A percentile compares a stretch with the other conserved stretches of the same genome.
Conservation (phyloP, 2,888 invertebrate genomes). For the Xanthostigma xanthostigma region DNA sequence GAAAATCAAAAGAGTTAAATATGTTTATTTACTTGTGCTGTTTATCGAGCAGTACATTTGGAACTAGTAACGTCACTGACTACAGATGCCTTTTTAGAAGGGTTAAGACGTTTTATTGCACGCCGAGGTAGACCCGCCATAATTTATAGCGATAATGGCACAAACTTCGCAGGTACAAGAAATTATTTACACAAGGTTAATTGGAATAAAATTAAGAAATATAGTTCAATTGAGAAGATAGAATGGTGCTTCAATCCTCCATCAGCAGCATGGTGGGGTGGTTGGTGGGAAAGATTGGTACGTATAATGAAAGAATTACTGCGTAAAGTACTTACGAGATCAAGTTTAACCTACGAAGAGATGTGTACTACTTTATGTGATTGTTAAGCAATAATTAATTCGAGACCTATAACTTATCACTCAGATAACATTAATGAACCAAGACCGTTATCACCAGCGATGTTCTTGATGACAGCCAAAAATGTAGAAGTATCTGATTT, state of each 20-base stretch:
- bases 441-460: conserved; percentile 14
- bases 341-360: conserved; percentile 17
- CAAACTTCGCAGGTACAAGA: conserved; percentile 21
- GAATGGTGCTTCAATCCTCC: conserved; percentile 21
- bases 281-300: conserved; percentile 24
- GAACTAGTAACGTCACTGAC: conserved; percentile 20
- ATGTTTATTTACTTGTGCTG: conserved; percentile 23
- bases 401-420: conserved; percentile 20
- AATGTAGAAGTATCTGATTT: conserved; percentile 13
- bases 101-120: conserved; percentile 20
- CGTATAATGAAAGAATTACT: conserved; percentile 20
- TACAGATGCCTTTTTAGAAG: conserved; percentile 18
- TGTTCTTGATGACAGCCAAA: conserved; percentile 15
- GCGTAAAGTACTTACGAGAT: conserved; percentile 18
- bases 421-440: conserved; percentile 14
- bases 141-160: conserved; percentile 24
- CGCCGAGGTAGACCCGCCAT: conserved; percentile 19
- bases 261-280: conserved; percentile 25
- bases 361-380: conserved; percentile 18
- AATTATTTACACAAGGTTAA: conserved; percentile 16
- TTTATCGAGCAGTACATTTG: conserved; percentile 23
- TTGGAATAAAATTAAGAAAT: conserved; percentile 14
- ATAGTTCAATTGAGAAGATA: too few relatives aligned
- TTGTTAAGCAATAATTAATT: conserved; percentile 19
- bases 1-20: conserved; percentile 19